These are phyloP conservation scores for Didymodactylos carnosus DNA, from an alignment of 2,888 invertebrate genomes.

Conservation along the genomic window DNA sequence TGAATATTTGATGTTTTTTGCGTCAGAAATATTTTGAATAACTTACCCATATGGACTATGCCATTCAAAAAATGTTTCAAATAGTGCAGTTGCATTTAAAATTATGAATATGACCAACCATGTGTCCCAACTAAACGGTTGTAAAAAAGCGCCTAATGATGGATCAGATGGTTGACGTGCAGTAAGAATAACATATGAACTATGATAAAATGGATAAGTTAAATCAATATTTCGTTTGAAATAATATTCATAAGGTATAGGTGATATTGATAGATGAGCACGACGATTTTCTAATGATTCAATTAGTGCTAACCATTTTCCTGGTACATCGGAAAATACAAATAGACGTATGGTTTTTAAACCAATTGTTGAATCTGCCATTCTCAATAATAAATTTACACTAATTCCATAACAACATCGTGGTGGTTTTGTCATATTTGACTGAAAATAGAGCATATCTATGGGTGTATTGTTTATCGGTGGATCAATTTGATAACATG, in stretches of 20 bases:
- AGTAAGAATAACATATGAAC: not conserved
- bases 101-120: conserved; percentile 10
- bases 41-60: conserved; percentile 16
- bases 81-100: conserved; percentile 10
- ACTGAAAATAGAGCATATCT: not conserved
- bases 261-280: not conserved
- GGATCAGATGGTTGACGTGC: not conserved
- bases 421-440: not conserved
- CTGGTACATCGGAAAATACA: not conserved
- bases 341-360: not conserved
- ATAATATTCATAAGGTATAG: not conserved
- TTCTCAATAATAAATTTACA: not conserved
- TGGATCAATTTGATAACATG: not conserved
- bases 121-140: not conserved
- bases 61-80: conserved; percentile 16
- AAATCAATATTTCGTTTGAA: not conserved
- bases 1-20: too few relatives aligned
- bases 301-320: not conserved
- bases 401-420: not conserved
- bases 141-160: not conserved
- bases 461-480: not conserved
- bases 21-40: too few relatives aligned
- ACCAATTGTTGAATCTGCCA: not conserved
- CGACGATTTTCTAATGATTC: not conserved
- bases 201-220: not conserved